These are phyloP conservation scores for Psilopogon haemacephalus DNA, from an alignment of 2,113 vertebrate species.

Conservation along the genomic window DNA sequence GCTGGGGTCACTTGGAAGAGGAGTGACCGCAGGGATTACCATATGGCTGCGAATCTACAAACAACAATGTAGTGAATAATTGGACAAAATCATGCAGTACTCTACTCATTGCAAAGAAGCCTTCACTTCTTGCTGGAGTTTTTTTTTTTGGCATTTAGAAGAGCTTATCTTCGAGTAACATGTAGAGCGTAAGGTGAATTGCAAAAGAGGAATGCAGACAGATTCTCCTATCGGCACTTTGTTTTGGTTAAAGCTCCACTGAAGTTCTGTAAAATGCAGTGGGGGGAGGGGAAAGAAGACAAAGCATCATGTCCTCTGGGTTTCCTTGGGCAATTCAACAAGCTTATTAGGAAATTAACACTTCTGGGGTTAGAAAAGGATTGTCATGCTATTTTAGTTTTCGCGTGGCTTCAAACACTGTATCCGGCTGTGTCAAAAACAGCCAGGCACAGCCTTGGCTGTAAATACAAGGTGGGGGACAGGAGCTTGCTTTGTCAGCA, in stretches of 20 bases:
- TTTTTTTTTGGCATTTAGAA: conserved; percentile 39
- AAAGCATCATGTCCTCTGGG: not conserved
- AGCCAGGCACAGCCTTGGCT: not conserved
- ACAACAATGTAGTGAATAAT: conserved; percentile 28
- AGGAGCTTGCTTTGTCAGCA: not conserved
- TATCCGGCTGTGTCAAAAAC: not conserved
- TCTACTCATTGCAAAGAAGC: not conserved
- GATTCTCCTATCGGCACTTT: conserved; percentile 57
- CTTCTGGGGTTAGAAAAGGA: not conserved
- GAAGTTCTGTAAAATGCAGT: not conserved
- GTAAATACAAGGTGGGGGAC: not conserved
- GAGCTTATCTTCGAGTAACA: conserved; percentile 50
- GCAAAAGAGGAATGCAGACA: conserved; percentile 65
- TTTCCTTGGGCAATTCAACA: not conserved
- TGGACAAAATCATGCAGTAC: not conserved
- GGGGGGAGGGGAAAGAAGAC: not conserved
- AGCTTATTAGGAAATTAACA: conserved; percentile 6
- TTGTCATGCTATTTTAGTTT: not conserved
- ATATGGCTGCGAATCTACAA: not conserved
- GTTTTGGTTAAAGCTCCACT: conserved; percentile 34
- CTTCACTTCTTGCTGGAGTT: conserved; percentile 60
- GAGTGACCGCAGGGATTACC: not conserved
- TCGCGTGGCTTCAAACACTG: not conserved
- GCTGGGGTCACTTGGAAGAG: conserved; percentile 21
- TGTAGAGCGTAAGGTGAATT: conserved; percentile 43